A percentile compares a stretch with the other conserved stretches of the same genome.
Conservation (phyloP, 2,797 vertebrate species). For the Protosalanx chinensis region DNA sequence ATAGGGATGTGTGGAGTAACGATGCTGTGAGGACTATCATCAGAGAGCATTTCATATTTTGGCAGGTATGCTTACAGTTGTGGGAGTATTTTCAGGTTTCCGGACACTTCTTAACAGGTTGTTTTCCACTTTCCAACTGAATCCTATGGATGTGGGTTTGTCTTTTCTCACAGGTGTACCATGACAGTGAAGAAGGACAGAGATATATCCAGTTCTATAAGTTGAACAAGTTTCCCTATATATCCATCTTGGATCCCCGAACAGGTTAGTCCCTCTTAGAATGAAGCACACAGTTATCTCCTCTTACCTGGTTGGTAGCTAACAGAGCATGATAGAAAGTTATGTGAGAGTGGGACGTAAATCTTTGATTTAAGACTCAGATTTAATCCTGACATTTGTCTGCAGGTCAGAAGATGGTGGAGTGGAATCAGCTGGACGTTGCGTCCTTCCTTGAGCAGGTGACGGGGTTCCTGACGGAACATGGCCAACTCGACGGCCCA, state of each 20-base stretch:
- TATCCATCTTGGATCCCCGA: constrained; percentile 96
- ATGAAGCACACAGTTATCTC: too few relatives aligned
- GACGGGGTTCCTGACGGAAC: constrained; percentile 91
- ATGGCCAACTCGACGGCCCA: constrained; percentile 93
- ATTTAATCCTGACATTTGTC: too few relatives aligned
- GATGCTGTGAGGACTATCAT: constrained; percentile 97
- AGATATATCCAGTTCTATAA: constrained; percentile 99
- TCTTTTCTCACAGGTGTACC: constrained; percentile 85
- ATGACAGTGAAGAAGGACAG: constrained; percentile 98
- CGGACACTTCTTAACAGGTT: neutral
- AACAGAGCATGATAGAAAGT: neutral
- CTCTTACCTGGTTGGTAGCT: too few relatives aligned
- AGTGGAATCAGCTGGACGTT: constrained; percentile 97
- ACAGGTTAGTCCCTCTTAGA: constrained; percentile 80
- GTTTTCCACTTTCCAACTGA: neutral
- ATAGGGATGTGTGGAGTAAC: constrained; percentile 98
- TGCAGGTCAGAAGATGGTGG: constrained; percentile 95
- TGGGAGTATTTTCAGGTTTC: neutral
- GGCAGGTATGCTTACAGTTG: constrained; percentile 81
- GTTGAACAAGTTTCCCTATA: constrained; percentile 96
- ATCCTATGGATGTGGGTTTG: too few relatives aligned
- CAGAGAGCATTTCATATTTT: constrained; percentile 97
- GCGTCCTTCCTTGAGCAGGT: constrained; percentile 96
- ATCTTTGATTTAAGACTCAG: too few relatives aligned
- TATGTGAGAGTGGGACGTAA: too few relatives aligned